Percentiles rank a stretch among this genome's conserved stretches.
phyloP scores from a whole-genome alignment of 2,113 vertebrate species.

The Lutjanus erythropterus region DNA sequence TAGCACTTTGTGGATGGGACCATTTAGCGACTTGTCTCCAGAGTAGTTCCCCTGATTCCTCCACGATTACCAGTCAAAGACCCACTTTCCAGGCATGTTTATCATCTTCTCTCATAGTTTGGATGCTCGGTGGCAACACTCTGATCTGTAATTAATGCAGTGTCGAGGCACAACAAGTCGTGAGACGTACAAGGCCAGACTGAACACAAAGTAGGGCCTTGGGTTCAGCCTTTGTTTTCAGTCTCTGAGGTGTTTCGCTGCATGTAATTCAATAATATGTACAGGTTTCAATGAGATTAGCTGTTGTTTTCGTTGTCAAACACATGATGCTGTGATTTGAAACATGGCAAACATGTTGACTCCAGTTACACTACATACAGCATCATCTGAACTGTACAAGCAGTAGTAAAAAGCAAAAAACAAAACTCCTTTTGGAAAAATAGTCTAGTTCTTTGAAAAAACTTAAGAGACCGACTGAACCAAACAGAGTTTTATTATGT shows the following conservation, averaged over 20 bases:
- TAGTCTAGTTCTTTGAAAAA: no score
- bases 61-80: conserved; percentile 36
- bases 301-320: conserved; percentile 10
- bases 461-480: no score
- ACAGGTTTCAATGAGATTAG: conserved; percentile 7
- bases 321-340: not conserved
- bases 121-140: conserved; percentile 41
- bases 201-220: conserved; percentile 6
- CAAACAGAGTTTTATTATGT: no score
- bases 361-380: not conserved
- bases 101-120: conserved; percentile 33
- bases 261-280: conserved; percentile 13
- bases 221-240: no score
- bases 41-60: conserved; percentile 36
- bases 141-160: conserved; percentile 60
- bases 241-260: conserved; percentile 29
- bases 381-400: not conserved
- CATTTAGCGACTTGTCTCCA: conserved; percentile 54
- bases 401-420: no score
- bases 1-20: conserved; percentile 61
- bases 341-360: not conserved
- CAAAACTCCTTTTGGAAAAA: no score
- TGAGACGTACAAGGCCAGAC: conserved; percentile 10
- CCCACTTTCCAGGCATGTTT: conserved; percentile 36
- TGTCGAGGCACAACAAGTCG: conserved; percentile 18